Evolutionary conservation across 1,140 invertebrate species (phyloP).

Genomic region (Drosophila melanogaster): DNA sequence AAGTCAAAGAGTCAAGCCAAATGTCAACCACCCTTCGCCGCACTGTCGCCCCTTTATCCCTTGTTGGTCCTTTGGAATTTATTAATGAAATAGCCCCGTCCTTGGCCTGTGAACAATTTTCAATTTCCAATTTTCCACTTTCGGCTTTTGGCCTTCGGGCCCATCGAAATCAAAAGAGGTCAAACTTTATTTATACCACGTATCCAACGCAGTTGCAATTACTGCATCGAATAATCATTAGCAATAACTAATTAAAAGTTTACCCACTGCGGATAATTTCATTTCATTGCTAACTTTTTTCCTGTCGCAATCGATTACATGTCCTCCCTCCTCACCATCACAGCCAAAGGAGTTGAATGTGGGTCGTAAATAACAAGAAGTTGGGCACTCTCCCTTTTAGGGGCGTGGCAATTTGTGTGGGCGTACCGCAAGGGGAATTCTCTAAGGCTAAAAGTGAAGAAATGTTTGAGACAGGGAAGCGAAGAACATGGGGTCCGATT

Average conservation of each 20-base stretch:
- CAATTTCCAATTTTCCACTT: conserved; percentile 55
- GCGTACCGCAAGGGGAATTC: background rate
- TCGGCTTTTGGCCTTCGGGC: conserved; percentile 41
- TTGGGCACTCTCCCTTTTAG: conserved; percentile 26
- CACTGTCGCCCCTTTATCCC: background rate
- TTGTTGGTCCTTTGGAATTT: conserved; percentile 70
- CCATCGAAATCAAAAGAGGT: conserved; percentile 34
- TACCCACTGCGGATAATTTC: conserved; percentile 47
- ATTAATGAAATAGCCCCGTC: conserved; percentile 78
- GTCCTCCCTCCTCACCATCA: background rate
- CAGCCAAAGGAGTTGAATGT: conserved; percentile 1
- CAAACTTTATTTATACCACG: conserved; percentile 34
- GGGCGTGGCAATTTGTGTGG: conserved; percentile 16
- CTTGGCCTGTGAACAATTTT: conserved; percentile 54
- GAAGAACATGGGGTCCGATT: conserved; percentile 9
- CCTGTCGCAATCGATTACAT: conserved; percentile 38
- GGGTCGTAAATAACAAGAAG: conserved; percentile 46
- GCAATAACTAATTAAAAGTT: conserved; percentile 77
- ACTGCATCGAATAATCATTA: conserved; percentile 65
- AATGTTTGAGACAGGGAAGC: conserved; percentile 15
- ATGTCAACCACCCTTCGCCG: conserved; percentile 54
- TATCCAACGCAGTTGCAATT: conserved; percentile 40
- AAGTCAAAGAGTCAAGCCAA: conserved; percentile 77
- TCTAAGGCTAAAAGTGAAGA: conserved; percentile 2
- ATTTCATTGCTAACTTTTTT: conserved; percentile 54